phyloP scores from a whole-genome alignment of 1,140 invertebrate genomes.

The Mamestra configurata region DNA sequence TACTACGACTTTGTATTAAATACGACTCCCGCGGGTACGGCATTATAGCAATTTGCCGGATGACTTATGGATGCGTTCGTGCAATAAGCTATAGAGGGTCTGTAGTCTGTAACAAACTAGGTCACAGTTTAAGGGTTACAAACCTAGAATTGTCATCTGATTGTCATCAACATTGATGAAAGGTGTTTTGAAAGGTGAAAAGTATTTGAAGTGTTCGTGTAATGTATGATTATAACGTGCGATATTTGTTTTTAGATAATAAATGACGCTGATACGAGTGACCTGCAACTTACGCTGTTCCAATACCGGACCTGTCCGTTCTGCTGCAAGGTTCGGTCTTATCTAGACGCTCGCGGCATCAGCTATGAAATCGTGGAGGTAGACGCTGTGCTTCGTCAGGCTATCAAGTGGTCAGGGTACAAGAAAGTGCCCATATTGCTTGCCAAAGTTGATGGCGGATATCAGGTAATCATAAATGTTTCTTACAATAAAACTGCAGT shows the following conservation, averaged over 20 bases:
- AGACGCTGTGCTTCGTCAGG: slow-evolving; percentile 96
- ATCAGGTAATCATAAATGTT: slow-evolving; percentile 87
- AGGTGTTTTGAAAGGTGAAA: no score
- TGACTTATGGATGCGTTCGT: no score
- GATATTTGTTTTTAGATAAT: slow-evolving; percentile 46
- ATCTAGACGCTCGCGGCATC: slow-evolving; percentile 97
- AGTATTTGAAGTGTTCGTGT: no score
- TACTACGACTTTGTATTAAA: no score
- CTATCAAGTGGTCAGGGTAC: slow-evolving; percentile 98
- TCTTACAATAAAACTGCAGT: no score
- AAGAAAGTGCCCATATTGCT: slow-evolving; percentile 99
- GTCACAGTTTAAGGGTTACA: no score
- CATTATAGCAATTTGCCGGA: no score
- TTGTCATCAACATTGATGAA: no score
- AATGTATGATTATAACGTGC: neutral
- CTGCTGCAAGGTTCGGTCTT: slow-evolving; percentile 98
- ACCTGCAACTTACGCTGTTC: slow-evolving; percentile 95
- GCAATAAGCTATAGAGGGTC: no score
- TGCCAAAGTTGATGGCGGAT: slow-evolving; percentile 91
- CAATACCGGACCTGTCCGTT: slow-evolving; percentile 99
- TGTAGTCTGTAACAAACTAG: no score
- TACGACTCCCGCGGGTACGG: no score
- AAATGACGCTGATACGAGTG: slow-evolving; percentile 89
- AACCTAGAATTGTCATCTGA: no score
- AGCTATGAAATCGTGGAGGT: slow-evolving; percentile 99